These are phyloP conservation scores for Drosophila ohnishii DNA, from an alignment of 1,140 invertebrate species.

Conservation along the genomic window DNA sequence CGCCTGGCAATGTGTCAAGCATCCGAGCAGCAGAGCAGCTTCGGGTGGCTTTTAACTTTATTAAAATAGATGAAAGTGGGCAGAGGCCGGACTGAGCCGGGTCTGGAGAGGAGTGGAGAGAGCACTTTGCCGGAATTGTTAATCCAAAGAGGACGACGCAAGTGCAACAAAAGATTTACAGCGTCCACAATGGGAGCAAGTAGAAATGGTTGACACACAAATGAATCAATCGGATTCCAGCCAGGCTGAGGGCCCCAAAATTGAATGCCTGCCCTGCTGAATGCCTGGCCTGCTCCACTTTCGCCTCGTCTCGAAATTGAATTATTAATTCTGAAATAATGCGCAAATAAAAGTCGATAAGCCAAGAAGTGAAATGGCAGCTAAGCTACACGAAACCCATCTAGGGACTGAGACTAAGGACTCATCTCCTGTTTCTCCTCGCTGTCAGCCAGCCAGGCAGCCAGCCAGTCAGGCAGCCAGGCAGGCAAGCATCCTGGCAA, in stretches of 20 bases:
- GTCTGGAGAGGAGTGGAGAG: neutral
- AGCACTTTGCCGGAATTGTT: constrained; percentile 56
- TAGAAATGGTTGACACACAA: constrained; percentile 45
- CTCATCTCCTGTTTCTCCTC: constrained; percentile 17
- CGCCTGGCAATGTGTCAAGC: constrained; percentile 58
- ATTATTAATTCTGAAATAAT: constrained; percentile 60
- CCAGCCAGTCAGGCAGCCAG: constrained; percentile 55
- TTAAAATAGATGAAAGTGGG: constrained; percentile 66
- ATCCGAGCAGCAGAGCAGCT: constrained; percentile 23
- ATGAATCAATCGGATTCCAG: constrained; percentile 54
- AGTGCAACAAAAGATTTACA: constrained; percentile 61
- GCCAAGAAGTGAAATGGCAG: constrained; percentile 47
- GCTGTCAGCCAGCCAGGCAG: constrained; percentile 21
- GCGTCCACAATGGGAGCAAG: constrained; percentile 32
- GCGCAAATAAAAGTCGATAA: constrained; percentile 58
- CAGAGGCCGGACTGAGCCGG: constrained; percentile 7
- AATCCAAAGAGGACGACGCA: constrained; percentile 34
- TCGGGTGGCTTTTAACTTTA: constrained; percentile 71
- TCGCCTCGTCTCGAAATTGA: constrained; percentile 45
- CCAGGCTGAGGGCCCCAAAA: constrained; percentile 12
- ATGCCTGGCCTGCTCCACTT: constrained; percentile 30
- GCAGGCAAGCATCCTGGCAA: constrained; percentile 25
- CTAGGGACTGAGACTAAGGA: constrained; percentile 2
- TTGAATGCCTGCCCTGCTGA: constrained; percentile 3
- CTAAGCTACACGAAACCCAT: constrained; percentile 38